Conservation (phyloP, 2,888 invertebrate genomes). For the Mantis religiosa region DNA sequence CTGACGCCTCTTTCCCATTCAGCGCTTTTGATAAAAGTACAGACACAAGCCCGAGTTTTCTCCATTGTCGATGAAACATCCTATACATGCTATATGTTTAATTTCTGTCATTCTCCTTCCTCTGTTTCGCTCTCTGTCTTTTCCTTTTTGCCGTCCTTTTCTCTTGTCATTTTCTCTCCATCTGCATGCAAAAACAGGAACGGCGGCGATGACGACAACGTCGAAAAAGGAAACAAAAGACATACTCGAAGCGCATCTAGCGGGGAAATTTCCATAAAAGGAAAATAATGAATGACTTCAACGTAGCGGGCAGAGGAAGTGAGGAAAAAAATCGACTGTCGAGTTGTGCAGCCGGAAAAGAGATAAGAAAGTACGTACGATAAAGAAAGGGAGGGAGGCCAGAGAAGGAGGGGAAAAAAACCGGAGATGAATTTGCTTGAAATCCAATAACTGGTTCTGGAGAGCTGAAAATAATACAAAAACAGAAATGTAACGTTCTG, state of each 20-base stretch:
- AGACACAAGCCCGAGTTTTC: background rate
- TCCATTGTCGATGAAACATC: slow-evolving; percentile 1
- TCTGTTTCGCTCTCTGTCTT: slow-evolving; percentile 5
- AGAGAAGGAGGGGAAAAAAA: background rate
- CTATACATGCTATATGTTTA: slow-evolving; percentile 3
- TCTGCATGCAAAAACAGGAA: slow-evolving; percentile 24
- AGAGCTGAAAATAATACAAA: background rate
- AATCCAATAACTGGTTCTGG: background rate
- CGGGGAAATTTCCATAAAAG: slow-evolving; percentile 22
- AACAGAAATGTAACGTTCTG: background rate
- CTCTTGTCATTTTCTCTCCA: slow-evolving; percentile 8
- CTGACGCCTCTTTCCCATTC: background rate
- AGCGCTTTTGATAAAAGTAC: background rate
- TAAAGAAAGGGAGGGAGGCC: background rate
- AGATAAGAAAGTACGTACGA: slow-evolving; percentile 4
- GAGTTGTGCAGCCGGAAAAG: background rate
- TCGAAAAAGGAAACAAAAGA: slow-evolving; percentile 23
- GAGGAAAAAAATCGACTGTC: background rate
- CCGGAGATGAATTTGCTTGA: background rate
- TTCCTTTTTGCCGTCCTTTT: background rate
- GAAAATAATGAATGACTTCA: slow-evolving; percentile 22
- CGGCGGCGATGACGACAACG: slow-evolving; percentile 6
- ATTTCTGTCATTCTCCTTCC: background rate
- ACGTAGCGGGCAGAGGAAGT: background rate
- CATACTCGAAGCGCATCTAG: slow-evolving; percentile 18